These are phyloP conservation scores for Drosophila micromelanica DNA, from an alignment of 1,140 invertebrate genomes.

Conservation along the genomic window DNA sequence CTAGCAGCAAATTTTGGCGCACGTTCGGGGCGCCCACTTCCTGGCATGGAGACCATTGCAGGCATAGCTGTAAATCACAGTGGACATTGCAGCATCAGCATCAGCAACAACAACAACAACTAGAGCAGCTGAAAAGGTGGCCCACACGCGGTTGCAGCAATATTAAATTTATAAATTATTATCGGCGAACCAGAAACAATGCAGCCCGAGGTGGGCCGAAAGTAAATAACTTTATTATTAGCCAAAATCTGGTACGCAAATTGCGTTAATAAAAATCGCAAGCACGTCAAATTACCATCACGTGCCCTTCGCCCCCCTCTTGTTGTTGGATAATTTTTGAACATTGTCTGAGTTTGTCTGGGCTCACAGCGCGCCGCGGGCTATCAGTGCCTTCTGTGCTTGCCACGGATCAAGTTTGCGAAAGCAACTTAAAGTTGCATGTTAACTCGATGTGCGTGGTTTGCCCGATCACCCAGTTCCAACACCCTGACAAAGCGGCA, in stretches of 20 bases:
- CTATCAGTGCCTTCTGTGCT: slow-evolving; percentile 24
- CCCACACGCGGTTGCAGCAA: slow-evolving; percentile 18
- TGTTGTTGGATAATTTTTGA: slow-evolving; percentile 53
- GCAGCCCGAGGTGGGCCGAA: not conserved
- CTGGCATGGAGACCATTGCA: slow-evolving; percentile 61
- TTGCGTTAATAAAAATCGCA: slow-evolving; percentile 73
- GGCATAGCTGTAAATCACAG: slow-evolving; percentile 54
- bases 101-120: slow-evolving; percentile 8
- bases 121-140: slow-evolving; percentile 6
- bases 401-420: slow-evolving; percentile 60
- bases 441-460: slow-evolving; percentile 73
- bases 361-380: slow-evolving; percentile 51
- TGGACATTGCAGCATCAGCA: slow-evolving; percentile 33
- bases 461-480: slow-evolving; percentile 13
- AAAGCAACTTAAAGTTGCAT: slow-evolving; percentile 79
- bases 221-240: slow-evolving; percentile 56
- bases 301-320: not conserved
- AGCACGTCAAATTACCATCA: slow-evolving; percentile 49
- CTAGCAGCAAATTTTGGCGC: slow-evolving; percentile 61
- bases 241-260: slow-evolving; percentile 47
- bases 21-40: slow-evolving; percentile 31
- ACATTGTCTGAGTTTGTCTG: slow-evolving; percentile 73
- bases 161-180: slow-evolving; percentile 75
- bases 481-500: slow-evolving; percentile 4
- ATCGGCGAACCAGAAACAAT: slow-evolving; percentile 7